Percentiles rank a stretch among this genome's conserved stretches.
Evolutionary conservation across 64 coral and sea anemone genomes (phyloP).

Genomic region (Porites lutea): DNA sequence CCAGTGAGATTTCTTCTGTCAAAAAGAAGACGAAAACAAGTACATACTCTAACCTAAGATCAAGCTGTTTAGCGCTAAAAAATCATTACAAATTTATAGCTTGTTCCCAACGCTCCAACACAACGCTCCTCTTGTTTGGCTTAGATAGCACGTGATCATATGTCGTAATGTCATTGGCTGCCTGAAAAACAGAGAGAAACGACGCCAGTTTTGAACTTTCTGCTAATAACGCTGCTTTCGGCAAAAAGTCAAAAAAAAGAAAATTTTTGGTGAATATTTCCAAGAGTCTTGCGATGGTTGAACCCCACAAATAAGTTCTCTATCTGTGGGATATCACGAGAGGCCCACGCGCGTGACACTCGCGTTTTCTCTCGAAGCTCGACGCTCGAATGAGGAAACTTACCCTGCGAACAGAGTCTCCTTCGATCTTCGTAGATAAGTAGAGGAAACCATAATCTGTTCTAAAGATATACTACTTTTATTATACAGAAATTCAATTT

Average conservation of each 20-base stretch:
- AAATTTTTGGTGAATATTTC: neutral
- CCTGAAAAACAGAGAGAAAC: constrained; percentile 59
- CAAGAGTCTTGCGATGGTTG: neutral
- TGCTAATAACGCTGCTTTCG: no score
- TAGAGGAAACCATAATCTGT: no score
- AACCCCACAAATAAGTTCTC: no score
- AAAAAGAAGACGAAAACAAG: neutral
- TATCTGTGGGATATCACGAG: no score
- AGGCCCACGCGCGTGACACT: no score
- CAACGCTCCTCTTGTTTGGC: constrained; percentile 41
- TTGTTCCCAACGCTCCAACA: constrained; percentile 43
- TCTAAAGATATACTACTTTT: no score
- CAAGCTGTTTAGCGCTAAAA: constrained; percentile 13
- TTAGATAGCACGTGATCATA: constrained; percentile 40
- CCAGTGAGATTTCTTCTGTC: neutral
- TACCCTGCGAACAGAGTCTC: no score
- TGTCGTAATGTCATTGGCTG: constrained; percentile 50
- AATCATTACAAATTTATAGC: constrained; percentile 87
- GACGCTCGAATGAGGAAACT: no score
- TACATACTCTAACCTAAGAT: neutral
- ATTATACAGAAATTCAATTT: no score
- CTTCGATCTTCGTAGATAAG: no score
- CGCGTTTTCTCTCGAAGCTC: no score
- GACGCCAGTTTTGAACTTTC: constrained; percentile 25
- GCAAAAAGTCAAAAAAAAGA: neutral